phyloP scores from a whole-genome alignment of 2,113 vertebrate genomes.

The Hyla sarda region DNA sequence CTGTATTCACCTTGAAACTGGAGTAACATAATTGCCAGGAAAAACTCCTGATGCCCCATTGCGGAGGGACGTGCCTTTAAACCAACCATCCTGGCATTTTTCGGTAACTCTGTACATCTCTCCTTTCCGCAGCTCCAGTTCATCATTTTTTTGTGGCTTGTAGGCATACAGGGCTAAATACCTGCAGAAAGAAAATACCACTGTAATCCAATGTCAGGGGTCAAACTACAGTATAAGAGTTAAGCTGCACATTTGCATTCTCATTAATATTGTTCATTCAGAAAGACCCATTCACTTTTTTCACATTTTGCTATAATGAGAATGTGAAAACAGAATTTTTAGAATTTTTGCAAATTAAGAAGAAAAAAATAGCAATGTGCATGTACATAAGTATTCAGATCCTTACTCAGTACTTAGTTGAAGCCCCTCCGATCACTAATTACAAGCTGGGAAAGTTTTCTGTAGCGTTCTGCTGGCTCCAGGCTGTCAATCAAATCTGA shows the following conservation, averaged over 20 bases:
- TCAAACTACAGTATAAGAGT: not conserved
- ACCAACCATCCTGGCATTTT: slow-evolving; percentile 98
- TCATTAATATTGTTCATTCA: not conserved
- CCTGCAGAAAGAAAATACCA: slow-evolving; percentile 64
- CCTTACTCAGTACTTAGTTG: too few species aligned
- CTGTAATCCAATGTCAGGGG: not conserved
- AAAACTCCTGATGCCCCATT: slow-evolving; percentile 92
- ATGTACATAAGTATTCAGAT: too few species aligned
- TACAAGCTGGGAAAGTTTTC: too few species aligned
- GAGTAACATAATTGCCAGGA: slow-evolving; percentile 97
- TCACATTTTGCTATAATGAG: too few species aligned
- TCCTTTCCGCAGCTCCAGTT: slow-evolving; percentile 94
- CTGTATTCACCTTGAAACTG: slow-evolving; percentile 94
- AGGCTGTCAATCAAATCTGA: too few species aligned
- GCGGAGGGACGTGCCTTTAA: slow-evolving; percentile 93
- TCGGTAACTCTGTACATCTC: slow-evolving; percentile 98
- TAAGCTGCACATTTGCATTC: not conserved
- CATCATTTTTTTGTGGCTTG: slow-evolving; percentile 96
- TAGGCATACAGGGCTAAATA: slow-evolving; percentile 97
- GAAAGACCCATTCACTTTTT: too few species aligned
- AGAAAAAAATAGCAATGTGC: too few species aligned
- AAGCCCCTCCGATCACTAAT: too few species aligned
- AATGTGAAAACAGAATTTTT: too few species aligned
- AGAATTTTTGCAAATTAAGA: too few species aligned
- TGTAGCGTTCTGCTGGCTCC: too few species aligned